A percentile compares a stretch with the other conserved stretches of the same genome.
These are phyloP conservation scores for Trissolcus basalis DNA, from an alignment of 1,140 invertebrate species.

Conservation along the genomic window DNA sequence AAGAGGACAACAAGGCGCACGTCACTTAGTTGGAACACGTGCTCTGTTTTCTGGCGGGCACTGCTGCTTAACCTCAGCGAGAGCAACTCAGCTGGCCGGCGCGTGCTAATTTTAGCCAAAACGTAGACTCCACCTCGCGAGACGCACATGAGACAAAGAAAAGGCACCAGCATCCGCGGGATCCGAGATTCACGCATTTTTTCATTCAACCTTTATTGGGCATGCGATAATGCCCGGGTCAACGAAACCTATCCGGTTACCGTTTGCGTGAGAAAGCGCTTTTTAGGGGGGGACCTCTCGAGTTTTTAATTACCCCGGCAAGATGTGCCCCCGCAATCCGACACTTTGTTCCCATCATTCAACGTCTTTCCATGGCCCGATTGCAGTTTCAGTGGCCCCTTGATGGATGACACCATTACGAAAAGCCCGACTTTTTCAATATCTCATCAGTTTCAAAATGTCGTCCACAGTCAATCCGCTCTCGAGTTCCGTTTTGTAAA, in stretches of 20 bases:
- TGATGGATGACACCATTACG: too few relatives aligned
- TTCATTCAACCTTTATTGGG: slow-evolving; percentile 6
- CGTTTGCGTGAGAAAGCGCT: too few relatives aligned
- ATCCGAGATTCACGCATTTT: slow-evolving; percentile 28
- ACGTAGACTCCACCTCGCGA: slow-evolving; percentile 64
- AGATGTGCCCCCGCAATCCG: too few relatives aligned
- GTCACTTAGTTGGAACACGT: slow-evolving; percentile 74
- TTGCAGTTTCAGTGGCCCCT: too few relatives aligned
- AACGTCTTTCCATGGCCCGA: too few relatives aligned
- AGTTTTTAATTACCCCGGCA: too few relatives aligned
- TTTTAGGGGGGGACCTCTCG: too few relatives aligned
- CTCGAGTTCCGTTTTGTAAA: too few relatives aligned
- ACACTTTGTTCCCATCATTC: too few relatives aligned
- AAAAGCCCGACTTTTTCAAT: too few relatives aligned
- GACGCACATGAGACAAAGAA: slow-evolving; percentile 70
- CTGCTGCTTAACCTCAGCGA: slow-evolving; percentile 66
- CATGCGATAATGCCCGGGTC: background rate
- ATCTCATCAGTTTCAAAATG: too few relatives aligned
- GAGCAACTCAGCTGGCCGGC: slow-evolving; percentile 59
- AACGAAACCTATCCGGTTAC: background rate
- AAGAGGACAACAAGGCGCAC: slow-evolving; percentile 66
- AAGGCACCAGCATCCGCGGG: slow-evolving; percentile 25
- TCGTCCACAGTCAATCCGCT: too few relatives aligned
- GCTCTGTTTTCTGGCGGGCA: slow-evolving; percentile 75
- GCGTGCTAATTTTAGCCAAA: slow-evolving; percentile 63